Conservation (phyloP, 2,113 vertebrate species). For the Meriones unguiculatus region DNA sequence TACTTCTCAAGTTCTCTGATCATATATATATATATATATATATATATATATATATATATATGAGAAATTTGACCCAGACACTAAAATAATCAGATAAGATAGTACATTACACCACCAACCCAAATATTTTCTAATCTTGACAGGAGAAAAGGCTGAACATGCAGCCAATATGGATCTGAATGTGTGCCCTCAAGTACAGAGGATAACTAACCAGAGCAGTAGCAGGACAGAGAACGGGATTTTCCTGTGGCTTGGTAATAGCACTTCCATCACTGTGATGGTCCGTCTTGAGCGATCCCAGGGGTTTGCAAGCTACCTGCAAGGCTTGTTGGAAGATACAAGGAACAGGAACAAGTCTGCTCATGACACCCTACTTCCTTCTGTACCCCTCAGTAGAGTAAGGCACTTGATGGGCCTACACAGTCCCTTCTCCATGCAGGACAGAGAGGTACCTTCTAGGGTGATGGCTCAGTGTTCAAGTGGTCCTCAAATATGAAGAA, state of each 20-base stretch:
- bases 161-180: not conserved
- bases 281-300: not conserved
- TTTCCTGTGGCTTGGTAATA: not conserved
- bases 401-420: not conserved
- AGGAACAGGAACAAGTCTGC: not conserved
- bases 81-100: not conserved
- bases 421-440: not conserved
- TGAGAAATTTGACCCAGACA: slow-evolving; percentile 1
- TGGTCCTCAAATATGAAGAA: not conserved
- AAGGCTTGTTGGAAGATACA: not conserved
- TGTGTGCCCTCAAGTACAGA: not conserved
- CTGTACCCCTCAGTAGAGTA: not conserved
- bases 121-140: not conserved
- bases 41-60: no score
- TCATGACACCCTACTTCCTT: not conserved
- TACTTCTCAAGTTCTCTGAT: no score
- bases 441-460: not conserved
- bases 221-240: not conserved
- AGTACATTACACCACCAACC: not conserved
- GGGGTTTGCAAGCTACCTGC: not conserved
- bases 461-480: not conserved
- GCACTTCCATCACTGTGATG: not conserved
- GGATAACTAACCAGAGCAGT: not conserved
- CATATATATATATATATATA: no score
- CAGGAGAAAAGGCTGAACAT: not conserved